Conservation (phyloP, 2,113 vertebrate genomes). For the Calidris pygmaea region DNA sequence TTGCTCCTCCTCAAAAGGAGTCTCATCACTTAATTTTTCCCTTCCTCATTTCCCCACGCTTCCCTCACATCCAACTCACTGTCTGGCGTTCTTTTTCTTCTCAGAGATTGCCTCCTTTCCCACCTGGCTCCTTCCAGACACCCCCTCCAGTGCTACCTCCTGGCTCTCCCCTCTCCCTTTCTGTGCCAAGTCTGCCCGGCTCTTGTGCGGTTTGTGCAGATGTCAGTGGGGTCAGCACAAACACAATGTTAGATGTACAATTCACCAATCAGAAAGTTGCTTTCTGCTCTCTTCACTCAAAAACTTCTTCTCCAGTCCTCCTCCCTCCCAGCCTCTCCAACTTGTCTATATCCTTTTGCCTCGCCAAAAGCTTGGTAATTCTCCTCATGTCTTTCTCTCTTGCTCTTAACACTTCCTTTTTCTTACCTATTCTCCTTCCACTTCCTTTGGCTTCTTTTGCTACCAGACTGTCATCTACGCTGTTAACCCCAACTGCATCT, state of each 20-base stretch:
- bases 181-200: background rate
- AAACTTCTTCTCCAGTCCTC: background rate
- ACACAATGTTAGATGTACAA: background rate
- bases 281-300: background rate
- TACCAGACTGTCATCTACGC: background rate
- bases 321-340: background rate
- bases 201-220: background rate
- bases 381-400: background rate
- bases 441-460: background rate
- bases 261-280: background rate
- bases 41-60: background rate
- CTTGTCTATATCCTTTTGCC: background rate
- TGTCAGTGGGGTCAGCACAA: background rate
- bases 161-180: background rate
- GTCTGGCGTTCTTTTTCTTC: background rate
- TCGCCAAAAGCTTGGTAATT: background rate
- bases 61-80: background rate
- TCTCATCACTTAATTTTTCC: background rate
- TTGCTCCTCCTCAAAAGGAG: slow-evolving; percentile 16
- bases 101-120: background rate
- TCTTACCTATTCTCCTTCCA: background rate
- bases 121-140: background rate
- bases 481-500: background rate
- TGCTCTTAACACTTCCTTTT: background rate
- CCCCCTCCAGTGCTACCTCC: background rate